phyloP scores from a whole-genome alignment of 2,113 vertebrate genomes.

The Proterorhinus semilunaris region DNA sequence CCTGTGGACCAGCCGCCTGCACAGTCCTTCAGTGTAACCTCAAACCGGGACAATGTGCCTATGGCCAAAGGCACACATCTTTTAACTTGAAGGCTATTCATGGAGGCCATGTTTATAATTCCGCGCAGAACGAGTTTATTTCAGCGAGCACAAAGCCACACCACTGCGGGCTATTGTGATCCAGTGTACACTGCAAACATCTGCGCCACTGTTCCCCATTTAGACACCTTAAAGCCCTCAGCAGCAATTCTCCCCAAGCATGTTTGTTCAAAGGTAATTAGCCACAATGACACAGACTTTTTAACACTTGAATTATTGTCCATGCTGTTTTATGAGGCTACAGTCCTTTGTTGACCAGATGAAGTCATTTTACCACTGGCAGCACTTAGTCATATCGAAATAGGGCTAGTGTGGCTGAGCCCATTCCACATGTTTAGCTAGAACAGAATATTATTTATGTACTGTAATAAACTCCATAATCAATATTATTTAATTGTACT shows the following conservation, averaged over 20 bases:
- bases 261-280: constrained; percentile 26
- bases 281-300: neutral
- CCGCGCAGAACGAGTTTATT: constrained; percentile 38
- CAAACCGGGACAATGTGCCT: constrained; percentile 58
- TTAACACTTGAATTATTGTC: neutral
- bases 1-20: constrained; percentile 45
- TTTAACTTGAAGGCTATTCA: constrained; percentile 43
- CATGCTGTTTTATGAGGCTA: neutral
- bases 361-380: constrained; percentile 16
- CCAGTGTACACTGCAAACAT: constrained; percentile 36
- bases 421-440: no score
- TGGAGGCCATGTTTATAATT: constrained; percentile 33
- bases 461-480: no score
- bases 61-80: constrained; percentile 43
- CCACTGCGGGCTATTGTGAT: constrained; percentile 37
- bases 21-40: constrained; percentile 57
- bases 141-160: constrained; percentile 38
- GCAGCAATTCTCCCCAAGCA: constrained; percentile 11
- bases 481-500: no score
- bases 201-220: constrained; percentile 37
- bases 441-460: no score
- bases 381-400: constrained; percentile 19
- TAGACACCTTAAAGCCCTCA: constrained; percentile 19
- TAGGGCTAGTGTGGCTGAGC: constrained; percentile 31
- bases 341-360: constrained; percentile 6